Evolutionary conservation across 2,797 vertebrate genomes (phyloP).

Genomic region (Mormyrus hasselquistii): DNA sequence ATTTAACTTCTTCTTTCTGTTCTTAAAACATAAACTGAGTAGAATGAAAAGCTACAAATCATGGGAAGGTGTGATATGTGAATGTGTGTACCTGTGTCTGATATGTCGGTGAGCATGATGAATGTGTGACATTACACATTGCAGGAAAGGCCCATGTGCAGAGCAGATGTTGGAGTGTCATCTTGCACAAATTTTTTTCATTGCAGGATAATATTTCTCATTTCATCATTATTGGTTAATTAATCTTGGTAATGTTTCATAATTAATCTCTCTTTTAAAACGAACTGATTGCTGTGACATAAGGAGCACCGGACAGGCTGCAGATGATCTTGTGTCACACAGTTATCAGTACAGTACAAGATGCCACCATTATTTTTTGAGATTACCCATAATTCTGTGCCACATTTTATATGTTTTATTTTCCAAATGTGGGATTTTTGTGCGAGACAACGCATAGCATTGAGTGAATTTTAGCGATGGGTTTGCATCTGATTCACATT

Average conservation of each 20-base stretch:
- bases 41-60: background rate
- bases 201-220: background rate
- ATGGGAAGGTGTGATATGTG: background rate
- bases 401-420: background rate
- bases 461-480: background rate
- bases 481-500: background rate
- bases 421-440: background rate
- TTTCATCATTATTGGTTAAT: background rate
- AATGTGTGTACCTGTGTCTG: background rate
- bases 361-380: background rate
- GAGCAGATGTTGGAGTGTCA: background rate
- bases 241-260: background rate
- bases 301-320: background rate
- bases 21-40: background rate
- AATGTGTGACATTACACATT: constrained; percentile 11
- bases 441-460: background rate
- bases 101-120: background rate
- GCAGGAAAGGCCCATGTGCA: background rate
- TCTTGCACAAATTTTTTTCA: background rate
- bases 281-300: background rate
- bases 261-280: background rate
- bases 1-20: background rate
- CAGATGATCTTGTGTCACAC: background rate
- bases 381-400: background rate
- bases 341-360: background rate